A percentile compares a stretch with the other conserved stretches of the same genome.
phyloP scores from a whole-genome alignment of 2,888 invertebrate species.

The Dasypolia templi region DNA sequence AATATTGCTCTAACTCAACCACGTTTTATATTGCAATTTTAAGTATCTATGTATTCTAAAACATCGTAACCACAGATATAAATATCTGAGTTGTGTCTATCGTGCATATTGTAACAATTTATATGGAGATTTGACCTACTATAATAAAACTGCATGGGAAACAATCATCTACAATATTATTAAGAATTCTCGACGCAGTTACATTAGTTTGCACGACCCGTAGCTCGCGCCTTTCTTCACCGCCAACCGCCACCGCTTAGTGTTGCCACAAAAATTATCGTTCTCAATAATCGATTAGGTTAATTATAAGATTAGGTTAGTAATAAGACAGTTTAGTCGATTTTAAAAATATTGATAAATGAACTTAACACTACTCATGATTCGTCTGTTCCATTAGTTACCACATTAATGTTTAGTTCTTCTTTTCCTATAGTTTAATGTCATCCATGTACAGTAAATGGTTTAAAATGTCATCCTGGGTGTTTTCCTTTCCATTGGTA shows the following conservation, averaged over 20 bases:
- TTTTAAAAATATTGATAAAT: neutral
- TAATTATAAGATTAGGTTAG: too few species aligned
- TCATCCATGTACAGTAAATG: too few species aligned
- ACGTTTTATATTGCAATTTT: constrained; percentile 5
- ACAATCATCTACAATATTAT: too few species aligned
- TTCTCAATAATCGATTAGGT: neutral
- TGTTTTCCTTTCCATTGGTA: too few species aligned
- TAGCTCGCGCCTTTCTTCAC: neutral
- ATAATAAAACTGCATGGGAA: neutral
- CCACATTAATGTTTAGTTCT: neutral
- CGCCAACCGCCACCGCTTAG: neutral
- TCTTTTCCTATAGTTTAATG: too few species aligned
- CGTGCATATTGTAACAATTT: constrained; percentile 25
- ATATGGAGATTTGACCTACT: constrained; percentile 8
- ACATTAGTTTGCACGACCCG: neutral
- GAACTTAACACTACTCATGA: neutral
- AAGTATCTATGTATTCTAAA: constrained; percentile 13
- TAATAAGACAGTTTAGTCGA: neutral
- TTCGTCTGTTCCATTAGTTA: neutral
- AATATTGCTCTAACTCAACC: constrained; percentile 22
- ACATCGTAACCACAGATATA: constrained; percentile 15
- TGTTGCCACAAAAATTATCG: neutral
- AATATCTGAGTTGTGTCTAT: constrained; percentile 20
- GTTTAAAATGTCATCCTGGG: too few species aligned
- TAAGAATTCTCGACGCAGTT: neutral